phyloP scores from a whole-genome alignment of 1,140 invertebrate genomes.

The Heliconius hermathena region DNA sequence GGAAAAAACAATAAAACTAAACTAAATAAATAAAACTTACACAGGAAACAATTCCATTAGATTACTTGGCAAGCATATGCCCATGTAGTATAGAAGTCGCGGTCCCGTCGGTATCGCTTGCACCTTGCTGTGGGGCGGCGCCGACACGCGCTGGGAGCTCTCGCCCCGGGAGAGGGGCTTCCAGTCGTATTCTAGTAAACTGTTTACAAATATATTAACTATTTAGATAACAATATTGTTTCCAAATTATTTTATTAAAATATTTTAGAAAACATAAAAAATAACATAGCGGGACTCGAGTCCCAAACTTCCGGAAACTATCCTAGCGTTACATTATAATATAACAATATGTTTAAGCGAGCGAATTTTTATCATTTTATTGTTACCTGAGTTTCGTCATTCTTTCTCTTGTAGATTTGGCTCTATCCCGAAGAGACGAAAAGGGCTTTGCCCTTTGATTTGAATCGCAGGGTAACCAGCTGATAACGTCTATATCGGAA shows the following conservation, averaged over 20 bases:
- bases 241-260: no score
- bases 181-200: slow-evolving; percentile 77
- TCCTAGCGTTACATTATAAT: no score
- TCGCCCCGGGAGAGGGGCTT: slow-evolving; percentile 59
- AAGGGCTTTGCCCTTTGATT: slow-evolving; percentile 62
- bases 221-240: no score
- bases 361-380: neutral
- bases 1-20: no score
- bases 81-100: slow-evolving; percentile 83
- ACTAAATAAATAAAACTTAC: slow-evolving; percentile 33
- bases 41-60: slow-evolving; percentile 87
- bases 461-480: slow-evolving; percentile 62
- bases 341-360: no score
- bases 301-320: no score
- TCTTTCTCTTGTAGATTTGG: slow-evolving; percentile 63
- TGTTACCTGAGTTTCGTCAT: slow-evolving; percentile 66
- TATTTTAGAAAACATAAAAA: no score
- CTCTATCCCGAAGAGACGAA: slow-evolving; percentile 64
- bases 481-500: slow-evolving; percentile 69
- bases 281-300: no score
- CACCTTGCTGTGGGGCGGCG: slow-evolving; percentile 23
- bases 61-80: slow-evolving; percentile 89
- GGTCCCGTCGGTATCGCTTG: slow-evolving; percentile 36
- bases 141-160: slow-evolving; percentile 17
- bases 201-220: slow-evolving; percentile 29